Evolutionary conservation across 2,113 vertebrate genomes (phyloP), one percentile per base, ranked within the genome.

Genomic region (Leptobrachium leishanense): DNA sequence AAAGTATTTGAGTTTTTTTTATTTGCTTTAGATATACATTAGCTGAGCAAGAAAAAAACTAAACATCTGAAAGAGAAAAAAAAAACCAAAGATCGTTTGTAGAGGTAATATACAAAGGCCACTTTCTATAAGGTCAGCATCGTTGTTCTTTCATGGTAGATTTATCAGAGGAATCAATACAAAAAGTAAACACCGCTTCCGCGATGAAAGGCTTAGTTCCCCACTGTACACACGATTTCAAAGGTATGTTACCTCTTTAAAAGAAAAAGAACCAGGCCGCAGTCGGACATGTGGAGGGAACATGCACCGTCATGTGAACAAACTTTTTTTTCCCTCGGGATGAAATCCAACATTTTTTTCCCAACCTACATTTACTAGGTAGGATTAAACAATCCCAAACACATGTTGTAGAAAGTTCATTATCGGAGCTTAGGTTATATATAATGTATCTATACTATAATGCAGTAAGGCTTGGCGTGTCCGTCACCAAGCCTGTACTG

Each of bases 121-220:
- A 44, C 10, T 12, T 43, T 50, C 41, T 65, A 12, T 46, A 39
- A 43, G 50, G 63, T 59, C 64, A 57, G 72, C 40, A 79, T 41
- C 20, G 59, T 73, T 43, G 39, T 74, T 68, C 64, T 68, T 74
- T 74, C 78, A 81, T 68, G 9, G 63, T 3, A 10, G 64, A 65
- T 67, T 66, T 79, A 68, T 67, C 77, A 68, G 46, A 11, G 55
- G 59, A 46, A 81, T 81, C 78, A 81, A 81, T 81, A 81, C 65
- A 50, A 59, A 81, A 68, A 67, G 78, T 81, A 81, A 81, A 81
- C 65, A 81, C 41, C 40, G 78, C 12, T 74, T 46, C 74, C 59
- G 54, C 8, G 78, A 81, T 81, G 78, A 81, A 81, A 74, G 78
- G 55, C 57, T 46, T 41, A 74, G 73, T 73, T 31, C 20, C 76